Base-by-base conservation (phyloP, 92 coral and sea anemone species). In the Siderastrea radians region DNA sequence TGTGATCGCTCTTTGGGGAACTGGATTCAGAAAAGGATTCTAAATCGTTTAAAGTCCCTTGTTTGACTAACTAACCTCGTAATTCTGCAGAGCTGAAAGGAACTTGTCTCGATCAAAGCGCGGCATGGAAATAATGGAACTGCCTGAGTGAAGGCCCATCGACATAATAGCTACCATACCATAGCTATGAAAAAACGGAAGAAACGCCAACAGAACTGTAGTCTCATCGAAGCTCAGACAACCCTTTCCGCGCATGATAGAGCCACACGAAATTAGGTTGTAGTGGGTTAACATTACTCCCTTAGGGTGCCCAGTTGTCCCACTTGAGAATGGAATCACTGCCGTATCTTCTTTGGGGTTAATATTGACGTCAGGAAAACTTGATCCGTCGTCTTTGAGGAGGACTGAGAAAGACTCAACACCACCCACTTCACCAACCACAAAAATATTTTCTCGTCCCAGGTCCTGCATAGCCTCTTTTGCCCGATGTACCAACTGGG, bases 231-330 rank as follows among this genome's bases (percentile, higher is more conserved):
- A 90, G 61, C 80, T 88, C 52, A 85, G 74, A 52, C 88, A 91
- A 6, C 86, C 90, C 59, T 92, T 90, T 6, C 93, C 77, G 49
- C 91, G 90, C 62, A 81, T 67, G 11, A 94, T 92, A 49, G 87
- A 76, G 1, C 93, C 88, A 48, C 95, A 86, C n/a, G 95, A 82
- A 3, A 93, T 68, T 3, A 96, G 91, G 65, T 96, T 96, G 83
- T 90, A 88, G 86, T 96, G 99, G 0, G 99, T 94, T 62, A 96
- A 88, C 87, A 94, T 91, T 6, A 94, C 97, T 3, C 99, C 99
- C 74, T 96, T 96, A 16, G 99, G 96, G 26, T 88, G 81, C 0
- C 99, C 99, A 43, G 99, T 94, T 64, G 99, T 96, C 52, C 99
- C 99, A 63, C 99, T 96, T 3, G 99, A 96, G 71, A 94, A 96